Evolutionary conservation across 1,140 invertebrate species (phyloP), one percentile per base, ranked within the genome.

Genomic region (Reticulitermes speratus): DNA sequence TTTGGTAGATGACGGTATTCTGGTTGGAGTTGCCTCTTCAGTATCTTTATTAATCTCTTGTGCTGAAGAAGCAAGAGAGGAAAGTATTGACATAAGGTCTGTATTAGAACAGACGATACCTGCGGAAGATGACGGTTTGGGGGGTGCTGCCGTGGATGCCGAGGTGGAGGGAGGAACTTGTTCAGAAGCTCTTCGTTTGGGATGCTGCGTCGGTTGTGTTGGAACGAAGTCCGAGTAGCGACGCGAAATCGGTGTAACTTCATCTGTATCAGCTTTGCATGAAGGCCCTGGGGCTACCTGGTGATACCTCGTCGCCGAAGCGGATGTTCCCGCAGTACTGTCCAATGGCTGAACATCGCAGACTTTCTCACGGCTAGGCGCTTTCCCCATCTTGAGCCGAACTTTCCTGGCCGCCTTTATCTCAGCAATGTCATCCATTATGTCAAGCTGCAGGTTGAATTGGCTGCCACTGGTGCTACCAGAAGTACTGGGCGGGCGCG

Each of bases 391-490:
- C 90, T 96, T 96, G 92, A 97, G 94, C 82, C 94, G 92, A 87
- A 87, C 96, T 92, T 97, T 96, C 75, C 95, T 92, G 3, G 89
- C 88, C 2, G 95, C 95, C 89, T 96, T 95, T 38, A 96, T 94
- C 85, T 93, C 91, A 2, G 92, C 91, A 65, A 97, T 97, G 89
- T 96, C 95, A 88, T 97, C 96, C 96, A 97, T 96, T 86, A 97
- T 96, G 88, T 97, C 96, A 86, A 97, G 91, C 88, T 96, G 95
- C 32, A 97, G 91, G 89, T 96, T 97, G 89, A 96, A 96, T 25
- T 94, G 94, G 89, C 95, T 96, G 65, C 96, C 96, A 30, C 93
- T 92, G 44, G 94, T 95, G 32, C 81, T 21, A 59, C 55, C 65
- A 44, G 84, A 69, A 59, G 87, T 84, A 81, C 88, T 84, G 25